phyloP scores from a whole-genome alignment of 2,888 invertebrate genomes.

The Rosalia funebris region DNA sequence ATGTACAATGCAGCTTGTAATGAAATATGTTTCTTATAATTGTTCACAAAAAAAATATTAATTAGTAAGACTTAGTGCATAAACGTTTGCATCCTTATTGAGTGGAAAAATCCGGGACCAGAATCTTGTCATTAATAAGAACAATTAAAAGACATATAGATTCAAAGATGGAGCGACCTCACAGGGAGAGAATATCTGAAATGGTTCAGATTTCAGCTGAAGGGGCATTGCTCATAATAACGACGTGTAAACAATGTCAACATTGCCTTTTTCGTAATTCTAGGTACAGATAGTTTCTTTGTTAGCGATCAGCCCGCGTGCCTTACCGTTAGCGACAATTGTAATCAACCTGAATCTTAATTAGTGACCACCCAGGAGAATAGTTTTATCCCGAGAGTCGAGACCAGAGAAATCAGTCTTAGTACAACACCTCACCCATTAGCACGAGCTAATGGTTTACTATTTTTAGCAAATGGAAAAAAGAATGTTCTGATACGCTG shows the following conservation, averaged over 20 bases:
- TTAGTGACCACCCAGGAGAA: conserved; percentile 66
- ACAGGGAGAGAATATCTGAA: conserved; percentile 62
- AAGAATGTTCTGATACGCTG: conserved; percentile 36
- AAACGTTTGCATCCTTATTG: conserved; percentile 49
- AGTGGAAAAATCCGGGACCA: conserved; percentile 53
- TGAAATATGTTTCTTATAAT: too few species aligned
- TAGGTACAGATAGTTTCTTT: conserved; percentile 62
- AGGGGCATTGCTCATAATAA: conserved; percentile 61
- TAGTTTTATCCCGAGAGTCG: conserved; percentile 59
- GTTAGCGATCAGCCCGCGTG: conserved; percentile 60
- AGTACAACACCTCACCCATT: conserved; percentile 62
- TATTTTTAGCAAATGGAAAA: conserved; percentile 58
- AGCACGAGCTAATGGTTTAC: conserved; percentile 64
- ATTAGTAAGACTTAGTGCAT: conserved; percentile 45
- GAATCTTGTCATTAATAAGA: conserved; percentile 57
- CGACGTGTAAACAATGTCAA: conserved; percentile 61
- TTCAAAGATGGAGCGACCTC: conserved; percentile 60
- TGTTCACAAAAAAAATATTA: conserved; percentile 46
- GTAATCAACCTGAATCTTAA: conserved; percentile 66
- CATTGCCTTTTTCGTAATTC: conserved; percentile 63
- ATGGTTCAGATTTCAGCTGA: conserved; percentile 64
- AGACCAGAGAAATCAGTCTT: conserved; percentile 60
- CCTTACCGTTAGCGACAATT: conserved; percentile 66
- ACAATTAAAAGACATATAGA: conserved; percentile 56
- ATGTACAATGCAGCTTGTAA: too few species aligned